A percentile compares a stretch with the other conserved stretches of the same genome.
These are phyloP conservation scores for Gracilinanus agilis DNA, from an alignment of 2,113 vertebrate genomes.

Conservation along the genomic window DNA sequence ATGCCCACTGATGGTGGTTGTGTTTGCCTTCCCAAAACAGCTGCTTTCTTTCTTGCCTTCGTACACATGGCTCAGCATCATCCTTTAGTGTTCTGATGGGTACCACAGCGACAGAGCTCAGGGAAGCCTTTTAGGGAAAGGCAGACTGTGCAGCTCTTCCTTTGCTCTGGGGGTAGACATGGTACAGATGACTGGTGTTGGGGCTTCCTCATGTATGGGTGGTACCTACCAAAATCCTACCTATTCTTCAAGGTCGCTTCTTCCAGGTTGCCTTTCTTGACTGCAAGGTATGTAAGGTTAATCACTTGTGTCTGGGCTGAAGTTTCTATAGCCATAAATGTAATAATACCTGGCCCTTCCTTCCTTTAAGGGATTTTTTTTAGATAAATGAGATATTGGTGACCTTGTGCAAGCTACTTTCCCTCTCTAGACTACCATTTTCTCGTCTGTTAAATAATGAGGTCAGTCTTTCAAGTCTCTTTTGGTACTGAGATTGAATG, in stretches of 20 bases:
- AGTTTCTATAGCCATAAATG: not conserved
- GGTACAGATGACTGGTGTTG: not conserved
- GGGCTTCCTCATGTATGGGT: not conserved
- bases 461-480: not conserved
- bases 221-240: not conserved
- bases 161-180: no score
- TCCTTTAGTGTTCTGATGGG: rapidly evolving
- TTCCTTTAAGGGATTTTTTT: not conserved
- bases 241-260: not conserved
- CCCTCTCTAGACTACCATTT: not conserved
- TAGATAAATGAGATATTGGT: not conserved
- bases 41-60: not conserved
- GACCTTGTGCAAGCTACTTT: not conserved
- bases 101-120: not conserved
- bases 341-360: not conserved
- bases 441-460: not conserved
- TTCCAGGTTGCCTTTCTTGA: not conserved
- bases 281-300: not conserved
- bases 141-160: not conserved
- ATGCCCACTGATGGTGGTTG: not conserved
- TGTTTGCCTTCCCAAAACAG: not conserved
- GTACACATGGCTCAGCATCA: rapidly evolving
- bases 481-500: not conserved
- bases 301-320: not conserved
- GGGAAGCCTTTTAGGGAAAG: rapidly evolving